Conservation (phyloP, 2,797 vertebrate species). For the Myotis pilosus region DNA sequence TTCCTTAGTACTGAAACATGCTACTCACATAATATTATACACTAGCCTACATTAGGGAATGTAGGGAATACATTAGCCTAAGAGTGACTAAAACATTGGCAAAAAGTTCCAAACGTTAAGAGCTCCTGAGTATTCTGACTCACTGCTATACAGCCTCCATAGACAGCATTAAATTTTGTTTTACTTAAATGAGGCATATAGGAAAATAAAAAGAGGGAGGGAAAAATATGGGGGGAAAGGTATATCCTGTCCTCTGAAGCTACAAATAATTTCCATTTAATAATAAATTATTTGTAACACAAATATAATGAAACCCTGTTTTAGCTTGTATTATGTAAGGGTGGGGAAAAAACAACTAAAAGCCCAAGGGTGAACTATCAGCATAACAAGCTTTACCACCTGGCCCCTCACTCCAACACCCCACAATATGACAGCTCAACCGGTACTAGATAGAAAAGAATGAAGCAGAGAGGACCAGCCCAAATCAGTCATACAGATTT, state of each 20-base stretch:
- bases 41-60: too few species aligned
- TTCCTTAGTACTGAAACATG: background rate
- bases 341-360: background rate
- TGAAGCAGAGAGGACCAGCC: background rate
- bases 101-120: background rate
- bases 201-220: background rate
- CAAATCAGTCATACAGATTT: background rate
- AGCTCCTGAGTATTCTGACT: background rate
- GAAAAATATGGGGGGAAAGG: background rate
- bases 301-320: slow-evolving; percentile 26
- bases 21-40: background rate
- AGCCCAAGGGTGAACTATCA: background rate
- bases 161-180: background rate
- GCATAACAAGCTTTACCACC: background rate
- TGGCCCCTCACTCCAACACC: background rate
- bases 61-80: background rate
- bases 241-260: background rate
- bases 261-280: slow-evolving; percentile 4
- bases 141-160: background rate
- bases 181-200: background rate
- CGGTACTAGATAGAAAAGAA: background rate
- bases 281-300: slow-evolving; percentile 39
- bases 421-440: background rate
- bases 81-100: background rate
- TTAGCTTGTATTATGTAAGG: background rate